A percentile compares a stretch with the other conserved stretches of the same genome.
phyloP scores from a whole-genome alignment of 2,113 vertebrate genomes.

The Octodon degus region DNA sequence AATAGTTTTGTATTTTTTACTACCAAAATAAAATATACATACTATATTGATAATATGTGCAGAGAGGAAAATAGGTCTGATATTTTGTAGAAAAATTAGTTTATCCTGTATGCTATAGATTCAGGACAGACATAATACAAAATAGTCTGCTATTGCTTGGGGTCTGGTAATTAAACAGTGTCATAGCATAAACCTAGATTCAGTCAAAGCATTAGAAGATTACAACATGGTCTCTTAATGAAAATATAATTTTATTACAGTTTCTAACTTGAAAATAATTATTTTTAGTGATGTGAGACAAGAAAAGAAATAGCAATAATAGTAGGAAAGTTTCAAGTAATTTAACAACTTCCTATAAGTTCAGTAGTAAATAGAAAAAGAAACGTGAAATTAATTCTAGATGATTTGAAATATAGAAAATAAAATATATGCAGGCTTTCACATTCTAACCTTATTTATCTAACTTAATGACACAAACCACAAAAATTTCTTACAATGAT shows the following conservation, averaged over 20 bases:
- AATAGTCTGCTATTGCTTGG: not conserved
- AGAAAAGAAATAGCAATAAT: not conserved
- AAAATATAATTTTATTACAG: slow-evolving; percentile 7
- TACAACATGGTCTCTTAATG: not conserved
- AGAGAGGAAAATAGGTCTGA: not conserved
- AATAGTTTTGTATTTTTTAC: not conserved
- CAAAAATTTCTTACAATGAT: not conserved
- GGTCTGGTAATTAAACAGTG: not conserved
- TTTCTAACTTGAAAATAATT: slow-evolving; percentile 15
- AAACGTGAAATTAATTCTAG: not conserved
- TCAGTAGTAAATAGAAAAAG: not conserved
- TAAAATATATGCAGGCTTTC: not conserved
- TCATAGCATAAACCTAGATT: not conserved
- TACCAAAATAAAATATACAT: too few relatives aligned
- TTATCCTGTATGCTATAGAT: not conserved
- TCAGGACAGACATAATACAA: not conserved
- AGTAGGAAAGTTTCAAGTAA: not conserved
- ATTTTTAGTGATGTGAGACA: not conserved
- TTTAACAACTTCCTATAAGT: not conserved
- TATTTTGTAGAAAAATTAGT: not conserved
- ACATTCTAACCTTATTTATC: not conserved
- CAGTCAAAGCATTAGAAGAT: not conserved
- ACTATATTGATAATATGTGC: not conserved
- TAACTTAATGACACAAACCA: slow-evolving; percentile 9
- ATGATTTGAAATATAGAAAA: not conserved